Percentiles rank a stretch among this genome's conserved stretches.
phyloP scores from a whole-genome alignment of 2,888 invertebrate species.

The Drosophila cracens region DNA sequence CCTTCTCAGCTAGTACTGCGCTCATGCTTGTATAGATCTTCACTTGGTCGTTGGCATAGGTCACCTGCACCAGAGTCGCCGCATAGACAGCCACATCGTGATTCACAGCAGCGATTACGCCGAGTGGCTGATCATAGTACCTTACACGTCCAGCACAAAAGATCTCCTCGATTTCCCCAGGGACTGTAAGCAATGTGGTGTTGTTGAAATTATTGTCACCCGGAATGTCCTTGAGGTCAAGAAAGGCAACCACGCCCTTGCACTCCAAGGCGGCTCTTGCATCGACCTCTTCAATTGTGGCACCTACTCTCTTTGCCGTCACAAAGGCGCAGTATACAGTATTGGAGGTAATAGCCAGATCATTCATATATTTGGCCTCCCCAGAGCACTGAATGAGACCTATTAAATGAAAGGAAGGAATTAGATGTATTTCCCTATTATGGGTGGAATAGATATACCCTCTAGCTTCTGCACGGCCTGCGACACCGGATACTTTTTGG shows the following conservation, averaged over 20 bases:
- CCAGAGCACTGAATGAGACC: constrained; percentile 88
- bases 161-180: constrained; percentile 83
- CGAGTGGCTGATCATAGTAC: constrained; percentile 91
- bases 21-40: constrained; percentile 76
- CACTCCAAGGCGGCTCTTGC: constrained; percentile 86
- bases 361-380: constrained; percentile 91
- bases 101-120: constrained; percentile 89
- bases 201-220: constrained; percentile 83
- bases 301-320: constrained; percentile 87
- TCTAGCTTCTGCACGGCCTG: constrained; percentile 92
- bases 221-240: constrained; percentile 89
- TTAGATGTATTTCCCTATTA: rapidly evolving
- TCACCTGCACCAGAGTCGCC: constrained; percentile 85
- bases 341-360: constrained; percentile 88
- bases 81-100: constrained; percentile 86
- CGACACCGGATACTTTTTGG: constrained; percentile 90
- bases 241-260: constrained; percentile 87
- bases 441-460: constrained; percentile 84
- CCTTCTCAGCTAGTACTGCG: constrained; percentile 85
- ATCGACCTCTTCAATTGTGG: constrained; percentile 77
- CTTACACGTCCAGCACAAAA: constrained; percentile 73
- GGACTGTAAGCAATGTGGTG: constrained; percentile 84
- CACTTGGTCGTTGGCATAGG: constrained; percentile 83
- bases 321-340: constrained; percentile 87
- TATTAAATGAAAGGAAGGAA: background rate